These are phyloP conservation scores for Drosophila sordidula DNA, from an alignment of 2,888 invertebrate genomes.

Conservation along the genomic window DNA sequence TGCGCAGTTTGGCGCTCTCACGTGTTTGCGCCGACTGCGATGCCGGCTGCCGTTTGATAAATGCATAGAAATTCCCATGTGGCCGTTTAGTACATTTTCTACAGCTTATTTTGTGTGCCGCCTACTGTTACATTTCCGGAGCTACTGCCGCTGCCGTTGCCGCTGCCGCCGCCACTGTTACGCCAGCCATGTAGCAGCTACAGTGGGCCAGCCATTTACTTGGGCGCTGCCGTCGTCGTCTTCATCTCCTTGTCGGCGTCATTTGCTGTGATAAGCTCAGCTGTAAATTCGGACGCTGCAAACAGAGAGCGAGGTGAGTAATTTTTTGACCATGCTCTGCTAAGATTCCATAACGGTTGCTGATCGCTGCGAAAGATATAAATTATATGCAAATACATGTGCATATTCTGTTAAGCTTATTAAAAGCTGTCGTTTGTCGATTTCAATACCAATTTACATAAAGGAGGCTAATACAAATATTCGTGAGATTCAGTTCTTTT, in stretches of 20 bases:
- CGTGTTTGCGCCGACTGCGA: constrained; percentile 65
- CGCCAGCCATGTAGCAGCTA: constrained; percentile 39
- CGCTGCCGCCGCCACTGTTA: constrained; percentile 7
- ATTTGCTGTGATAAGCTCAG: constrained; percentile 47
- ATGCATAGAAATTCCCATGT: constrained; percentile 76
- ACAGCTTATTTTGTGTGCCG: constrained; percentile 56
- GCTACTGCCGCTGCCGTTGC: constrained; percentile 15
- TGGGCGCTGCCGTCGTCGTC: constrained; percentile 31
- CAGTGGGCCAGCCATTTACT: constrained; percentile 43
- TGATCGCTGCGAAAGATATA: constrained; percentile 22
- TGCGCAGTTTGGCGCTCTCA: constrained; percentile 67
- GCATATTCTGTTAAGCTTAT: background rate
- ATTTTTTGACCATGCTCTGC: constrained; percentile 3
- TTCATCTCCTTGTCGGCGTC: constrained; percentile 20
- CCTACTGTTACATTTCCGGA: constrained; percentile 48
- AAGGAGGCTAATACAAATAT: too few species aligned
- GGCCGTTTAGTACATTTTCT: constrained; percentile 71
- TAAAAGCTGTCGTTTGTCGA: background rate
- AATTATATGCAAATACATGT: background rate
- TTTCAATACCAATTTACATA: background rate
- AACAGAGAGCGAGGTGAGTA: constrained; percentile 44
- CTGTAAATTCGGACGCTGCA: constrained; percentile 31
- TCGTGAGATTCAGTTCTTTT: too few species aligned
- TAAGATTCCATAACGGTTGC: constrained; percentile 11
- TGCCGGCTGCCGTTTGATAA: constrained; percentile 60